These are phyloP conservation scores for Oreotrochilus melanogaster DNA, from an alignment of 2,113 vertebrate species.

Conservation along the genomic window DNA sequence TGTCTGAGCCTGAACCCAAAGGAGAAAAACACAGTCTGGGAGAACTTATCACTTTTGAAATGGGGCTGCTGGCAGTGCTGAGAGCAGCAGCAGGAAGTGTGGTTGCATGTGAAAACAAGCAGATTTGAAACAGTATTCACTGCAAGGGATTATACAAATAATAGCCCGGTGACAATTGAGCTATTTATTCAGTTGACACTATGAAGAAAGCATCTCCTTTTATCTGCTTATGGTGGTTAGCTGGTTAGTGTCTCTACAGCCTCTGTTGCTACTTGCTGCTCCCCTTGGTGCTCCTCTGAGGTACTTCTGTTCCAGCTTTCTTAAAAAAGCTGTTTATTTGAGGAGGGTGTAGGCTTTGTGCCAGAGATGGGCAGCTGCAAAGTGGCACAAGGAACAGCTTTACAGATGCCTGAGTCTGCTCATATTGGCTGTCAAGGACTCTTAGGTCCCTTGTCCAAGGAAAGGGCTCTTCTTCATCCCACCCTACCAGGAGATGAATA, in stretches of 20 bases:
- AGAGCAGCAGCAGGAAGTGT: constrained; percentile 53
- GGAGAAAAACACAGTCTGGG: background rate
- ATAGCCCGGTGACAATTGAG: constrained; percentile 48
- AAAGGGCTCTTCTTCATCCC: background rate
- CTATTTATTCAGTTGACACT: constrained; percentile 48
- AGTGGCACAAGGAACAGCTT: background rate
- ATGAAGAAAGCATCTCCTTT: constrained; percentile 60
- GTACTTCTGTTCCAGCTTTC: constrained; percentile 3
- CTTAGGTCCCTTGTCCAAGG: background rate
- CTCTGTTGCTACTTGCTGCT: constrained; percentile 39
- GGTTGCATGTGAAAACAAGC: constrained; percentile 60
- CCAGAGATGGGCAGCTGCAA: constrained; percentile 1
- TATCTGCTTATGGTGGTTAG: constrained; percentile 34
- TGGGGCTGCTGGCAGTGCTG: background rate
- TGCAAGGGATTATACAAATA: constrained; percentile 60
- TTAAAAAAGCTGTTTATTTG: constrained; percentile 26
- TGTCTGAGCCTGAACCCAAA: background rate
- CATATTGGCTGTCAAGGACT: background rate
- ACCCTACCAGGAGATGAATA: background rate
- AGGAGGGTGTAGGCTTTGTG: background rate
- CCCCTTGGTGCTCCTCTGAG: background rate
- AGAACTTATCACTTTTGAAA: background rate
- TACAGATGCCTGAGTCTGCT: background rate
- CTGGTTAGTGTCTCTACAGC: background rate
- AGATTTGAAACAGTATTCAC: constrained; percentile 55